These are phyloP conservation scores for Acridotheres tristis DNA, from an alignment of 2,797 vertebrate genomes.

Conservation along the genomic window DNA sequence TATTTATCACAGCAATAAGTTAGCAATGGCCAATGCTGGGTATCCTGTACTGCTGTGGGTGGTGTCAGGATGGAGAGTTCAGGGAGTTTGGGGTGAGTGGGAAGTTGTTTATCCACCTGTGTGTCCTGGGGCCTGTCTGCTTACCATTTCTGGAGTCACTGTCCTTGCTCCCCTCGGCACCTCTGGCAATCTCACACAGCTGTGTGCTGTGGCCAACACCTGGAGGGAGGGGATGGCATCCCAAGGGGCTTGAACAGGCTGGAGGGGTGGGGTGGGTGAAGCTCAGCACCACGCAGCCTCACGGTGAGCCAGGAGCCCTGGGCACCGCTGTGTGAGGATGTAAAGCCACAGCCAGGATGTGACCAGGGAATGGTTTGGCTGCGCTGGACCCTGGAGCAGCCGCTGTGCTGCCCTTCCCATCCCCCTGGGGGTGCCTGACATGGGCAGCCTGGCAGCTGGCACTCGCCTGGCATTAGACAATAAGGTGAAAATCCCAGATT, in stretches of 20 bases:
- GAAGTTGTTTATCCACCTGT: fast-evolving
- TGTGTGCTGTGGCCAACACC: neutral
- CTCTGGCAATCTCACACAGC: neutral
- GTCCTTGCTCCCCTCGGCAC: neutral
- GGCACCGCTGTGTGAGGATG: fast-evolving
- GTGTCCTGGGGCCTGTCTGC: neutral
- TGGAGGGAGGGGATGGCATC: neutral
- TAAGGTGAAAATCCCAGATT: neutral
- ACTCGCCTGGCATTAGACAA: neutral
- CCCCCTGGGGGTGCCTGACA: too few relatives aligned
- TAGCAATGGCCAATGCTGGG: fast-evolving
- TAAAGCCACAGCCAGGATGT: too few relatives aligned
- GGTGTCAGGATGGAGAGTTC: neutral
- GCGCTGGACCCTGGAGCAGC: neutral
- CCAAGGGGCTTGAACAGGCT: neutral
- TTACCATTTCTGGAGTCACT: fast-evolving
- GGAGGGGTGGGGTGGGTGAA: neutral
- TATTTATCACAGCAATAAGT: neutral
- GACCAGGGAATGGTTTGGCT: neutral
- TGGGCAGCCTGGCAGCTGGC: neutral
- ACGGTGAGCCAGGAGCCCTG: neutral
- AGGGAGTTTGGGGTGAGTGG: neutral
- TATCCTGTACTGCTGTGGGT: fast-evolving
- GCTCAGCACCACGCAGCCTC: neutral
- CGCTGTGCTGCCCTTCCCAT: neutral